These are phyloP conservation scores for Sciaenops ocellatus DNA, from an alignment of 2,797 vertebrate species.

Conservation along the genomic window DNA sequence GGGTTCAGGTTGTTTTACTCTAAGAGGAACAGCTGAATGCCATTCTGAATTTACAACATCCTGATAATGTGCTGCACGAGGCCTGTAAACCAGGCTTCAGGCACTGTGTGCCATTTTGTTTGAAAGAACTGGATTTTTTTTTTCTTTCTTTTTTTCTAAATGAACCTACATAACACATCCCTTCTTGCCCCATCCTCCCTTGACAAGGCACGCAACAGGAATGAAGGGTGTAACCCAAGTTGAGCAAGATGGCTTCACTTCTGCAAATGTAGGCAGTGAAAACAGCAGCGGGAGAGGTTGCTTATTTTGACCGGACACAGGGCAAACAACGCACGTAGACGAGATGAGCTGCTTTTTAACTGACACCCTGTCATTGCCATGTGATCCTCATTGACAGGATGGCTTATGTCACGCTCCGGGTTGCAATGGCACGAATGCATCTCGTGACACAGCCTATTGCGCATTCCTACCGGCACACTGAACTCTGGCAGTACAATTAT, in stretches of 20 bases:
- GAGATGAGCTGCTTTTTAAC: conserved; percentile 53
- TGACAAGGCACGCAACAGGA: conserved; percentile 74
- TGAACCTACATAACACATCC: conserved; percentile 66
- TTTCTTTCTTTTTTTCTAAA: conserved; percentile 18
- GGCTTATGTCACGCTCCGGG: conserved; percentile 73
- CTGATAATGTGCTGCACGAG: conserved; percentile 36
- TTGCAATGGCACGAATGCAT: conserved; percentile 78
- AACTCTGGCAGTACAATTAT: conserved; percentile 81
- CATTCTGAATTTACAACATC: conserved; percentile 49
- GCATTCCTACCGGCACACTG: conserved; percentile 78
- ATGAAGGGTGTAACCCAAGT: conserved; percentile 82
- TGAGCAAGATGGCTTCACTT: conserved; percentile 81
- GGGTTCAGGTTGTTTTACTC: conserved; percentile 13
- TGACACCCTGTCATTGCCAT: conserved; percentile 64
- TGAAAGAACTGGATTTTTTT: conserved; percentile 44
- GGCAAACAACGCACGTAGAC: conserved; percentile 30
- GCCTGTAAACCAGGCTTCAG: conserved; percentile 61
- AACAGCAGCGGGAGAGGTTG: conserved; percentile 15
- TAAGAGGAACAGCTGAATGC: conserved; percentile 38
- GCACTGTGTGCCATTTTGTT: conserved; percentile 64
- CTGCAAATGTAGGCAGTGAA: conserved; percentile 74
- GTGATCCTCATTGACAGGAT: conserved; percentile 72
- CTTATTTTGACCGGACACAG: conserved; percentile 19
- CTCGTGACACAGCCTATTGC: conserved; percentile 81
- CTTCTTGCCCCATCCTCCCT: conserved; percentile 71